Conservation (phyloP, 1,140 invertebrate genomes). For the Chironomus tepperi region DNA sequence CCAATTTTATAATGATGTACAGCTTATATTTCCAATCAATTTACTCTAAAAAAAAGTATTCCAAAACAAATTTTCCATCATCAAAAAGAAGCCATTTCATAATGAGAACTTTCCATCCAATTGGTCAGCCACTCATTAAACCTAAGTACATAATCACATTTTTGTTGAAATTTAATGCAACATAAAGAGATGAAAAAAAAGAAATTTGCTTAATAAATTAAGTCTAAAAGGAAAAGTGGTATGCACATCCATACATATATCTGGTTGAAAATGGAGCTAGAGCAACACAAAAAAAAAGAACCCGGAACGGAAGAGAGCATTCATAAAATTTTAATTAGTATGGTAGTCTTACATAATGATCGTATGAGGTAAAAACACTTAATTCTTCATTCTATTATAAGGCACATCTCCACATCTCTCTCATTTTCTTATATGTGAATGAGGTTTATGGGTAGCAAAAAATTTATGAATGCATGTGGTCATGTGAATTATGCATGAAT, state of each 20-base stretch:
- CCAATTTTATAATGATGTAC: too few species aligned
- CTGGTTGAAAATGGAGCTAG: not conserved
- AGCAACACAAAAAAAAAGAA: too few species aligned
- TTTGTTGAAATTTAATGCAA: not conserved
- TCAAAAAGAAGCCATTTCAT: too few species aligned
- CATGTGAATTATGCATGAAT: not conserved
- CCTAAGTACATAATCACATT: too few species aligned
- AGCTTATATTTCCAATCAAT: too few species aligned
- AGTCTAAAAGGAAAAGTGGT: too few species aligned
- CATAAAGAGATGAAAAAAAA: not conserved
- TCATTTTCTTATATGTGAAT: not conserved
- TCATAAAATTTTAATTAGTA: constrained; percentile 10
- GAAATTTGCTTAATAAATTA: constrained; percentile 9
- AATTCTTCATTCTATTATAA: constrained; percentile 9
- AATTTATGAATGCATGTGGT: constrained; percentile 8
- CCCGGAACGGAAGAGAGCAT: not conserved
- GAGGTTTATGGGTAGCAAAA: not conserved
- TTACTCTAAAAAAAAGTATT: too few species aligned
- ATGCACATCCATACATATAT: not conserved
- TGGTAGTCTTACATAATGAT: not conserved
- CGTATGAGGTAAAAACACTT: constrained; percentile 4
- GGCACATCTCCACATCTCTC: not conserved
- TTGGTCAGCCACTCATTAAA: too few species aligned
- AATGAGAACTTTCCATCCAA: too few species aligned
- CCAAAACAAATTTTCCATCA: too few species aligned